Evolutionary conservation across 2,113 vertebrate species (phyloP).

Genomic region (Crotalus viridis): DNA sequence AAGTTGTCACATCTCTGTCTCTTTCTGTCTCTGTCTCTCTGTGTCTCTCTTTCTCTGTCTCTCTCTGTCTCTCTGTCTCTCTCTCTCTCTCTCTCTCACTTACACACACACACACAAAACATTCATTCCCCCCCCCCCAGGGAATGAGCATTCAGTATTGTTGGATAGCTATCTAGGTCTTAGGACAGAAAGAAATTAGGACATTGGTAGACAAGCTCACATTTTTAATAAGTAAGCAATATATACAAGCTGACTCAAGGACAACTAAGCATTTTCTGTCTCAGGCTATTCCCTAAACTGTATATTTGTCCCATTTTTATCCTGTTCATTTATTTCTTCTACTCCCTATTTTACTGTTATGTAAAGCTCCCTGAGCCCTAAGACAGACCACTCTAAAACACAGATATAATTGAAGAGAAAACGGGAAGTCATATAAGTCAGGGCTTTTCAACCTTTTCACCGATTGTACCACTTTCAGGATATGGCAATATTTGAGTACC

Average conservation of each 20-base stretch:
- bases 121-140: too few species aligned
- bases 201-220: neutral
- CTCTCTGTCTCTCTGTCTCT: too few species aligned
- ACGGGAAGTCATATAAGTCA: neutral
- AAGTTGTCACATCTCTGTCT: neutral
- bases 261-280: neutral
- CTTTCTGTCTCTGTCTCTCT: too few species aligned
- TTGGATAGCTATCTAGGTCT: neutral
- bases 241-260: neutral
- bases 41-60: too few species aligned
- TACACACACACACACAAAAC: neutral
- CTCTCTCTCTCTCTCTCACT: too few species aligned
- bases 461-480: too few species aligned
- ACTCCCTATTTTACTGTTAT: neutral
- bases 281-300: neutral
- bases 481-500: too few species aligned
- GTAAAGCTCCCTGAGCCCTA: neutral
- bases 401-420: neutral
- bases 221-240: conserved; percentile 19
- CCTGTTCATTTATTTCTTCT: neutral
- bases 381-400: neutral
- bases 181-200: neutral
- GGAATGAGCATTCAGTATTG: neutral
- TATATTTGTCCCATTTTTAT: neutral
- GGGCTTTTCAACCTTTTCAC: too few species aligned